Conservation (phyloP, 2,797 vertebrate species). For the Phrynocephalus guinanensis region DNA sequence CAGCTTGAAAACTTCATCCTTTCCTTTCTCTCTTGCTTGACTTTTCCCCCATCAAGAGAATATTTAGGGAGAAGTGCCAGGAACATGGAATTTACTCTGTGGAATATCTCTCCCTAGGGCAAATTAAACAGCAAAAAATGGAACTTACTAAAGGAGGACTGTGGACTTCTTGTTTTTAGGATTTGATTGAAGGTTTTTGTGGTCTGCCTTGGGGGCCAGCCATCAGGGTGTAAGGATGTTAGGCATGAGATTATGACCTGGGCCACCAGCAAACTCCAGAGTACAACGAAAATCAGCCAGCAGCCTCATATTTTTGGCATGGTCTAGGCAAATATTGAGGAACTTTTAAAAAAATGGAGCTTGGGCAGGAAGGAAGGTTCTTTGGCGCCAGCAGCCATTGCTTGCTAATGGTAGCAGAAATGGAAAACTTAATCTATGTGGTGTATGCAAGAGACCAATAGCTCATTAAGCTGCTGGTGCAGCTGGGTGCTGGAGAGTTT, state of each 20-base stretch:
- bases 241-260: slow-evolving; percentile 50
- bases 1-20: background rate
- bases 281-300: slow-evolving; percentile 50
- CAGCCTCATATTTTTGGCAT: slow-evolving; percentile 47
- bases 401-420: background rate
- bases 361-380: slow-evolving; percentile 1
- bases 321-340: slow-evolving; percentile 57
- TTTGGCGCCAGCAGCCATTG: slow-evolving; percentile 3
- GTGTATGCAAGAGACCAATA: slow-evolving; percentile 41
- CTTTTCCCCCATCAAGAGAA: slow-evolving; percentile 11
- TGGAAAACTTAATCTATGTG: slow-evolving; percentile 35
- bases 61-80: slow-evolving; percentile 38
- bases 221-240: slow-evolving; percentile 41
- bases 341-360: slow-evolving; percentile 1
- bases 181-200: slow-evolving; percentile 72
- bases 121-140: slow-evolving; percentile 26
- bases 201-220: slow-evolving; percentile 54
- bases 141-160: slow-evolving; percentile 31
- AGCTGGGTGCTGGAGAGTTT: slow-evolving; percentile 31
- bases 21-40: background rate
- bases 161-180: slow-evolving; percentile 53
- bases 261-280: slow-evolving; percentile 70
- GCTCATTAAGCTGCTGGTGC: slow-evolving; percentile 17
- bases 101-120: slow-evolving; percentile 57
- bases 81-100: slow-evolving; percentile 63